phyloP scores from a whole-genome alignment of 2,113 vertebrate species.

The Suncus etruscus region DNA sequence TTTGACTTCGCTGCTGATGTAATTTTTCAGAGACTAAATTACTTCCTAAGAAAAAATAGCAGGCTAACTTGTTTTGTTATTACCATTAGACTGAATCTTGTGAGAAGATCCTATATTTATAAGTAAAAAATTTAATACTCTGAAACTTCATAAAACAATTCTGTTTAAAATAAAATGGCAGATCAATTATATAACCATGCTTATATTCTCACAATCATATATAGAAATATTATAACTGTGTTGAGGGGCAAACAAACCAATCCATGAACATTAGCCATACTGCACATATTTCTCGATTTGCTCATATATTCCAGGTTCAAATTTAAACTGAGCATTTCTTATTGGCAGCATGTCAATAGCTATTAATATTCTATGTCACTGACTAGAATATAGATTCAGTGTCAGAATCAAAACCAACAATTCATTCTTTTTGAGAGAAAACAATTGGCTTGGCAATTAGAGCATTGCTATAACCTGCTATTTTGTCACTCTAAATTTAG shows the following conservation, averaged over 20 bases:
- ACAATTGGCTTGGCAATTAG: conserved; percentile 15
- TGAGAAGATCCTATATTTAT: conserved; percentile 65
- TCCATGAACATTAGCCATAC: background rate
- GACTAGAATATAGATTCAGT: background rate
- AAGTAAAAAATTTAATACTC: background rate
- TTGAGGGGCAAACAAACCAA: background rate
- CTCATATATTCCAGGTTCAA: background rate
- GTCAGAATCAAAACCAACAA: conserved; percentile 6
- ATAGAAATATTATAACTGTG: background rate
- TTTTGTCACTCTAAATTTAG: background rate
- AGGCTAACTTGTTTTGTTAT: conserved; percentile 34
- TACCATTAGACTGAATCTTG: background rate
- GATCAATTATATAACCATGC: background rate
- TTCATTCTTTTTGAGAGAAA: conserved; percentile 2
- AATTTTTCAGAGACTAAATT: conserved; percentile 35
- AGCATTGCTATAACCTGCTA: background rate
- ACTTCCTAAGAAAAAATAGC: conserved; percentile 58
- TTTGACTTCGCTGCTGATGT: conserved; percentile 64
- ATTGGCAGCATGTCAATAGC: background rate
- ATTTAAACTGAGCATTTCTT: conserved; percentile 20
- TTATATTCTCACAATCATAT: background rate
- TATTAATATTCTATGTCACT: background rate
- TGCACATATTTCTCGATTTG: background rate
- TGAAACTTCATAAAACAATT: conserved; percentile 38
- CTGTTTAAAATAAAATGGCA: background rate